Percentiles rank a stretch among this genome's conserved stretches.
These are phyloP conservation scores for Meloidogyne hapla DNA, from an alignment of 1,140 invertebrate species.

Conservation along the genomic window DNA sequence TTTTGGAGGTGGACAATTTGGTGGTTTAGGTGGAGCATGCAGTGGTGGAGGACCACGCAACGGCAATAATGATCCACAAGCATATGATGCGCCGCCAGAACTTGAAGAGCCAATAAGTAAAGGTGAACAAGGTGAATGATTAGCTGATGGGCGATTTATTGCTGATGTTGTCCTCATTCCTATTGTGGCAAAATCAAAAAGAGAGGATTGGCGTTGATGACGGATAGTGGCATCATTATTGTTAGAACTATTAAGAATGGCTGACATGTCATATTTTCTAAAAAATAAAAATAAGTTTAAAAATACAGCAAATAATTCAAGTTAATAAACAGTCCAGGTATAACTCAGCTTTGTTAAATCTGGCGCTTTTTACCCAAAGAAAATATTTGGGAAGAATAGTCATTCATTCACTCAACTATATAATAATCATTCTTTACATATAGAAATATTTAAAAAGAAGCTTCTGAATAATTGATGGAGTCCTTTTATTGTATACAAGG, in stretches of 20 bases:
- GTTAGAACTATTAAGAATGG: neutral
- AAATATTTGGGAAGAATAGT: neutral
- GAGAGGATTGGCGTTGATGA: neutral
- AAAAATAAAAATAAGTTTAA: neutral
- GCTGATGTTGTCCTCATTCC: neutral
- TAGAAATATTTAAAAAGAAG: neutral
- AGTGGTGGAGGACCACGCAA: neutral
- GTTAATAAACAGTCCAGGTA: neutral
- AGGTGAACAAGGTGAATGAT: neutral
- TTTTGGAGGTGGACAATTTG: neutral
- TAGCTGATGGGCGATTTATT: neutral
- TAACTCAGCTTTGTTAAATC: neutral
- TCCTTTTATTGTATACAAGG: neutral
- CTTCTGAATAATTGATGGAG: neutral
- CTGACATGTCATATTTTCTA: neutral
- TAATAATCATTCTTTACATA: neutral
- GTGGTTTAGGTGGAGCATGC: neutral
- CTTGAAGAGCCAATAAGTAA: no score
- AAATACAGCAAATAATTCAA: no score
- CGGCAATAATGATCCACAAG: neutral
- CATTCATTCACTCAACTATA: neutral
- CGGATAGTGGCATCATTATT: neutral
- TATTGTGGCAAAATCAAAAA: constrained; percentile 6
- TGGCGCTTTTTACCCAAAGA: neutral
- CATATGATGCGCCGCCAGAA: neutral